Conservation (phyloP, 2,888 invertebrate species). For the Agrilus mali region DNA sequence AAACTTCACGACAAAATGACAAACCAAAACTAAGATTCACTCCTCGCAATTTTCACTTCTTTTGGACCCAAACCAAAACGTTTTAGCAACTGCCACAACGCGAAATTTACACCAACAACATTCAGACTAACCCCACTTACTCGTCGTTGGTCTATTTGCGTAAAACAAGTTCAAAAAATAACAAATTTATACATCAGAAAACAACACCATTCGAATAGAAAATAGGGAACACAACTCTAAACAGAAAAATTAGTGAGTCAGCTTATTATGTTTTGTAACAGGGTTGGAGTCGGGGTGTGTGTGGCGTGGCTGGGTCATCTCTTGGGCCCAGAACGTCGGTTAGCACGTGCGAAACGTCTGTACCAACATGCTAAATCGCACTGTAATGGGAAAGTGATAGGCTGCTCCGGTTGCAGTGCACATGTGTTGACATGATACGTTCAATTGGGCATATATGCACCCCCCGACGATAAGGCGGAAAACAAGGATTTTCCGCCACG, state of each 20-base stretch:
- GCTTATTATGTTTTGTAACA: background rate
- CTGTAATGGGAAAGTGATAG: constrained; percentile 18
- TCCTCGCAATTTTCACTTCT: background rate
- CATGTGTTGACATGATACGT: constrained; percentile 18
- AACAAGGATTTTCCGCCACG: constrained; percentile 8
- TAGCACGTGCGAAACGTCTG: constrained; percentile 15
- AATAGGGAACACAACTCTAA: too few species aligned
- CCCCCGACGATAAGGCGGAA: constrained; percentile 13
- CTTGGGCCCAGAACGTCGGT: background rate
- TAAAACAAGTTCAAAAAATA: too few species aligned
- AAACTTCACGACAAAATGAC: background rate
- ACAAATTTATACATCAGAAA: too few species aligned
- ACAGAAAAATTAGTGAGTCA: constrained; percentile 11
- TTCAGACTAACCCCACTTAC: too few species aligned
- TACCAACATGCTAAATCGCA: constrained; percentile 13
- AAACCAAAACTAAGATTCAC: background rate
- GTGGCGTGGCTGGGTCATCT: background rate
- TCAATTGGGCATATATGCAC: constrained; percentile 12
- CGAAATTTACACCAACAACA: background rate
- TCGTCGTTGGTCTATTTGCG: too few species aligned
- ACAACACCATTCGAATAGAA: too few species aligned
- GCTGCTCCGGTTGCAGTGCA: constrained; percentile 14
- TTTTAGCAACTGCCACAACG: background rate
- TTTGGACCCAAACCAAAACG: background rate
- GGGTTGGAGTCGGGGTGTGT: too few species aligned